Evolutionary conservation across 2,113 vertebrate genomes (phyloP), one percentile per base, ranked within the genome.

Genomic region (Nothoprocta pentlandii): DNA sequence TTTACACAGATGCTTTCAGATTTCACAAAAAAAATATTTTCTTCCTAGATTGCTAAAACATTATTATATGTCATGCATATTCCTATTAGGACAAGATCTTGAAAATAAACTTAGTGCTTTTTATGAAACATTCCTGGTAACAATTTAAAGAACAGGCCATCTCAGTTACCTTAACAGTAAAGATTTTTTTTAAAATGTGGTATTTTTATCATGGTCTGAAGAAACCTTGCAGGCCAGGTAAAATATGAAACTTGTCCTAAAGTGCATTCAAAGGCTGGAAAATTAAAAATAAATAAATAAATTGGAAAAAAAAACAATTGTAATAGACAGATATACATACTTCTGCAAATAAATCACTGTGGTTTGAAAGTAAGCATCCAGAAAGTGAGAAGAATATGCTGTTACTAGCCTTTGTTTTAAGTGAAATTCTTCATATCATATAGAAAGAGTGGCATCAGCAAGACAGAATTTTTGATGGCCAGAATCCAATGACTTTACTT

Each of bases 191-290:
- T 19, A 64, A 67, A 91, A 61, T 11, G 8, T 0, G 2, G 30
- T 76, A 71, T 93, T 94, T 95, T 95, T 96, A 92, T 85, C 61
- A 56, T 7, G 64, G 84, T 71, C 87, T 89, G 44, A 53, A 93
- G 61, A 68, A 94, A 87, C 19, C 46, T 80, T 67, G 51, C 25
- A 85, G 84, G 46, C 47, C 53, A 85, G 56, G 61, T 82, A 94
- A 93, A 94, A 89, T 71, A 94, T 44, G 81, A 90, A 94, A 87
- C 47, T 49, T 82, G 56, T 85, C 41, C 90, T 79, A 89, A 1
- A 2, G 21, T 75, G 47, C 36, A 89, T 83, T 92, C 82, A 83
- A 21, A 89, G 26, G 36, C 77, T 28, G 41, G 28, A 88, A 93
- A 92, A 89, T 85, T 49, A 56, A 66, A 76, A 56, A 63, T 39